phyloP scores from a whole-genome alignment of 2,113 vertebrate genomes.

The Leptobrachium ailaonicum region DNA sequence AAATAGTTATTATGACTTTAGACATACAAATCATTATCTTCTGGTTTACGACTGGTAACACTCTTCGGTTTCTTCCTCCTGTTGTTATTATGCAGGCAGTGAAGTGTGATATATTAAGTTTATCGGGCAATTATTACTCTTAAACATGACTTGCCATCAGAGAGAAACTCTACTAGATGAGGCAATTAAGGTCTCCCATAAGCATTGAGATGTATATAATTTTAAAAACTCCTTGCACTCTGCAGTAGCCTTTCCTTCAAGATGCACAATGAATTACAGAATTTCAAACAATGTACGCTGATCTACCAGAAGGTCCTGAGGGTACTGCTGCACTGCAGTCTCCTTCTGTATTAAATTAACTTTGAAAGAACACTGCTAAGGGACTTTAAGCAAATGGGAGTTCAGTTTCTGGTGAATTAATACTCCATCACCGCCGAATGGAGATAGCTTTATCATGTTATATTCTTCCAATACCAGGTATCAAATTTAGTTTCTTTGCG shows the following conservation, averaged over 20 bases:
- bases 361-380: conserved; percentile 7
- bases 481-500: conserved; percentile 16
- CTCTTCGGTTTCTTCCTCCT: no score
- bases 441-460: not conserved
- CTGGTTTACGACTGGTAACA: not conserved
- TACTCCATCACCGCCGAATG: conserved; percentile 20
- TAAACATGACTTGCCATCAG: conserved; percentile 58
- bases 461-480: conserved; percentile 18
- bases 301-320: conserved; percentile 37
- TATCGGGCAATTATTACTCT: conserved; percentile 56
- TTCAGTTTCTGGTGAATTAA: conserved; percentile 19
- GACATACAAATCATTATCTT: not conserved
- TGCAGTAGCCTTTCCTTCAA: conserved; percentile 25
- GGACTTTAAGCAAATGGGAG: conserved; percentile 26
- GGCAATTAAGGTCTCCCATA: conserved; percentile 56
- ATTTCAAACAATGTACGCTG: conserved; percentile 51
- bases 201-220: conserved; percentile 37
- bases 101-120: conserved; percentile 58
- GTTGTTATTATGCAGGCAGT: conserved; percentile 54
- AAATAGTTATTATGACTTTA: not conserved
- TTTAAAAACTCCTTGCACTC: conserved; percentile 36
- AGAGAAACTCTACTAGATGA: conserved; percentile 60
- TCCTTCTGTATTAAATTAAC: conserved; percentile 31
- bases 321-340: conserved; percentile 31
- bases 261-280: conserved; percentile 23